These are phyloP conservation scores for Danaus plexippus DNA, from an alignment of 1,140 invertebrate species.

Conservation along the genomic window DNA sequence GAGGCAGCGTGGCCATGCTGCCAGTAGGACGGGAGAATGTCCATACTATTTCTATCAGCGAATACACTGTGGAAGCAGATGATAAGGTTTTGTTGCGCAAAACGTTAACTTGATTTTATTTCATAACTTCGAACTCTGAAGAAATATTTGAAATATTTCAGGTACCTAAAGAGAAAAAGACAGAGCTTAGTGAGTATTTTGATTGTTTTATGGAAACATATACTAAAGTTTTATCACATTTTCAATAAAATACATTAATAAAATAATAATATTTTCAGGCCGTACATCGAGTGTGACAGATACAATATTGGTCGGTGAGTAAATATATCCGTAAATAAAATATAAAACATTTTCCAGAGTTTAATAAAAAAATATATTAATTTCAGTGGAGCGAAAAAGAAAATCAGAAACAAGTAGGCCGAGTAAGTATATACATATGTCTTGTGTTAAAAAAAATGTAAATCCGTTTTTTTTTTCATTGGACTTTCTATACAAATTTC, in stretches of 20 bases:
- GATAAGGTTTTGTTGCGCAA: slow-evolving; percentile 3
- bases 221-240: too few relatives aligned
- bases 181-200: slow-evolving; percentile 24
- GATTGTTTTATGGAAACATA: too few relatives aligned
- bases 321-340: too few relatives aligned
- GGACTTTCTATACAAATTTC: too few relatives aligned
- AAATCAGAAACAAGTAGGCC: slow-evolving; percentile 14
- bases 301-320: slow-evolving; percentile 39
- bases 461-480: too few relatives aligned
- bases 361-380: not conserved
- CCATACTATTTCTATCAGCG: slow-evolving; percentile 43
- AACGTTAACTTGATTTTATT: too few relatives aligned
- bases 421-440: too few relatives aligned
- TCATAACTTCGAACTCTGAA: too few relatives aligned
- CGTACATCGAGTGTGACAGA: slow-evolving; percentile 8
- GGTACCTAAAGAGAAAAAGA: slow-evolving; percentile 18
- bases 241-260: too few relatives aligned
- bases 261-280: too few relatives aligned
- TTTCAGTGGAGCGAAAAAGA: slow-evolving; percentile 29
- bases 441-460: too few relatives aligned
- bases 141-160: slow-evolving; percentile 11
- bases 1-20: slow-evolving; percentile 45
- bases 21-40: slow-evolving; percentile 30
- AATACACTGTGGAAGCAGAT: slow-evolving; percentile 45
- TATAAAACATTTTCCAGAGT: not conserved